Conservation (phyloP, 2,113 vertebrate genomes). For the Erythrocebus patas region DNA sequence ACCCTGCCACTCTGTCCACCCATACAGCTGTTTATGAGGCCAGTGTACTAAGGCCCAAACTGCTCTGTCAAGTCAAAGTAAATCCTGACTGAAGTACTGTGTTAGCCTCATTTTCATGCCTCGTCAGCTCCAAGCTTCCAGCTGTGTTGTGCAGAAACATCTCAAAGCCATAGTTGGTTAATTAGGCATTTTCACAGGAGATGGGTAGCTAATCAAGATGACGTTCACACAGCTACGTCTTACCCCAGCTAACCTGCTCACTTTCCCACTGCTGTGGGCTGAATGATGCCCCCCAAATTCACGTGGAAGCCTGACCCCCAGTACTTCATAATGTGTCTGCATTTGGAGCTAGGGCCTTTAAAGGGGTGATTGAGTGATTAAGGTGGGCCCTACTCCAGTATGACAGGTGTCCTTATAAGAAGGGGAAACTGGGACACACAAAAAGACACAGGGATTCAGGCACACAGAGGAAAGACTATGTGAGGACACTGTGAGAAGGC, state of each 20-base stretch:
- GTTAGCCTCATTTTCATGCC: not conserved
- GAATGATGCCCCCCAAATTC: not conserved
- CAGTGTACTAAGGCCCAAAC: not conserved
- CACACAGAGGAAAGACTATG: not conserved
- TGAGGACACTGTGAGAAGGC: not conserved
- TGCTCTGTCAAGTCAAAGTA: not conserved
- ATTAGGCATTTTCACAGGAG: not conserved
- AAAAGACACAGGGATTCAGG: not conserved
- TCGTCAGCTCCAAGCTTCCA: not conserved
- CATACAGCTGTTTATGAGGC: not conserved
- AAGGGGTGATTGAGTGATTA: not conserved
- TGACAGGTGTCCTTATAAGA: not conserved
- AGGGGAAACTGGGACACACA: not conserved
- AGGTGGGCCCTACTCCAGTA: no score
- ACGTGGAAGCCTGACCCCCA: not conserved
- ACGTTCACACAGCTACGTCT: not conserved
- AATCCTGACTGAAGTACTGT: not conserved
- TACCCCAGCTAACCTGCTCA: not conserved
- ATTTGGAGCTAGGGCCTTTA: not conserved
- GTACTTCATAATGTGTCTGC: not conserved
- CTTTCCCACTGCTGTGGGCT: not conserved
- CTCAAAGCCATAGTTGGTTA: not conserved
- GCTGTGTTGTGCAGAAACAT: not conserved
- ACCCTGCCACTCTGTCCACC: not conserved
- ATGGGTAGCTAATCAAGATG: not conserved